Conservation (phyloP, 1,140 invertebrate species). For the Drosophila pandora region DNA sequence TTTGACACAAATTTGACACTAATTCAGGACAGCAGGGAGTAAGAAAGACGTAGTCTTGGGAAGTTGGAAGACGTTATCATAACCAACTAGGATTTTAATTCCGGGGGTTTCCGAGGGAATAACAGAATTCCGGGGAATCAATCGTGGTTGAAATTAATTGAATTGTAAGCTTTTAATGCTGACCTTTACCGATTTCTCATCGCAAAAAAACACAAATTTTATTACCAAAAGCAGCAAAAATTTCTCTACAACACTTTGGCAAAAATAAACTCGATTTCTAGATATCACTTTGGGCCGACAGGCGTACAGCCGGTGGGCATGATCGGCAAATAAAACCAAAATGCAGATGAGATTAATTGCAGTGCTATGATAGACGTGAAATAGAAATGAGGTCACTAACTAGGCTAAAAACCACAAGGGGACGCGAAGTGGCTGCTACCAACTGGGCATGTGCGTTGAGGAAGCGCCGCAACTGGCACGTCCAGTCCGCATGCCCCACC, state of each 20-base stretch:
- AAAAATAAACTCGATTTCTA: conserved; percentile 10
- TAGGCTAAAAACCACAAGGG: conserved; percentile 25
- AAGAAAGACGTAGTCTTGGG: conserved; percentile 1
- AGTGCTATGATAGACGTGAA: conserved; percentile 33
- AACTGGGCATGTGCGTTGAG: conserved; percentile 48
- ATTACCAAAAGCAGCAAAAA: not conserved
- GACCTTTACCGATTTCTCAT: not conserved
- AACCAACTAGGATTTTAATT: no score
- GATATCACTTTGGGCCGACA: conserved; percentile 31
- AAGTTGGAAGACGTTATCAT: not conserved
- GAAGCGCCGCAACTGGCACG: conserved; percentile 42
- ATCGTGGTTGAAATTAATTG: not conserved
- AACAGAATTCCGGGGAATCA: not conserved
- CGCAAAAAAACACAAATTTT: not conserved
- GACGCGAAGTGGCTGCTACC: not conserved
- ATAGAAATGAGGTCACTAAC: conserved; percentile 60
- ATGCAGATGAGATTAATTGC: conserved; percentile 57
- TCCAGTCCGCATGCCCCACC: conserved; percentile 23
- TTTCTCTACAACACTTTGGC: conserved; percentile 12
- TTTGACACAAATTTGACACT: conserved; percentile 6
- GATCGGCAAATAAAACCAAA: conserved; percentile 6
- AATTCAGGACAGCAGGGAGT: not conserved
- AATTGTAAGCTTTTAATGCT: not conserved
- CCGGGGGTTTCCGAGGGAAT: no score
- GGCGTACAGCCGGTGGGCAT: conserved; percentile 23